phyloP scores from a whole-genome alignment of 1,140 invertebrate species.

The Olivierus martensii region DNA sequence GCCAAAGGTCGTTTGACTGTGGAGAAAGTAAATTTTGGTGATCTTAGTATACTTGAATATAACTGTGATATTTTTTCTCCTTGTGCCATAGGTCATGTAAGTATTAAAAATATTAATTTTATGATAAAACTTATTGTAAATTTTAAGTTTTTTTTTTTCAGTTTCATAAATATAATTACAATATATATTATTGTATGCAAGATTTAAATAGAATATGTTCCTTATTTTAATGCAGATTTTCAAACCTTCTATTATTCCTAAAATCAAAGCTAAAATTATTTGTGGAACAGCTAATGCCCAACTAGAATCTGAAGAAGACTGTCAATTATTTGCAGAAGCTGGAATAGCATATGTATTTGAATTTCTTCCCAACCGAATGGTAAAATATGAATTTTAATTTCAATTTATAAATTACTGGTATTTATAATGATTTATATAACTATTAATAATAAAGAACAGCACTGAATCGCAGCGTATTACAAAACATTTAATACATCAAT shows the following conservation, averaged over 20 bases:
- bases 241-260: slow-evolving; percentile 16
- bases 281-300: slow-evolving; percentile 23
- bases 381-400: slow-evolving; percentile 2
- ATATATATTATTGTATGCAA: too few relatives aligned
- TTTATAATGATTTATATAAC: not conserved
- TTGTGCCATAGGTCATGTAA: slow-evolving; percentile 23
- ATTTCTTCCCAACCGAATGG: slow-evolving; percentile 24
- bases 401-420: not conserved
- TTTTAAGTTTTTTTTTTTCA: too few relatives aligned
- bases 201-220: not conserved
- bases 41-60: slow-evolving; percentile 17
- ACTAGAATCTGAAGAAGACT: slow-evolving; percentile 15
- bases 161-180: too few relatives aligned
- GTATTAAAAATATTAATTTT: not conserved
- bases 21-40: slow-evolving; percentile 19
- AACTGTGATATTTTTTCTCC: slow-evolving; percentile 24
- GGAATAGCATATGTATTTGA: slow-evolving; percentile 22
- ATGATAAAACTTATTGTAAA: too few relatives aligned
- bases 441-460: too few relatives aligned
- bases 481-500: too few relatives aligned
- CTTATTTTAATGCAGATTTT: slow-evolving; percentile 8
- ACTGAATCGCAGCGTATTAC: too few relatives aligned
- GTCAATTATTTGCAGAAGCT: slow-evolving; percentile 13
- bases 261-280: slow-evolving; percentile 21
- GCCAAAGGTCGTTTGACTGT: slow-evolving; percentile 17